phyloP scores from a whole-genome alignment of 1,140 invertebrate genomes.

The Spodoptera litura region DNA sequence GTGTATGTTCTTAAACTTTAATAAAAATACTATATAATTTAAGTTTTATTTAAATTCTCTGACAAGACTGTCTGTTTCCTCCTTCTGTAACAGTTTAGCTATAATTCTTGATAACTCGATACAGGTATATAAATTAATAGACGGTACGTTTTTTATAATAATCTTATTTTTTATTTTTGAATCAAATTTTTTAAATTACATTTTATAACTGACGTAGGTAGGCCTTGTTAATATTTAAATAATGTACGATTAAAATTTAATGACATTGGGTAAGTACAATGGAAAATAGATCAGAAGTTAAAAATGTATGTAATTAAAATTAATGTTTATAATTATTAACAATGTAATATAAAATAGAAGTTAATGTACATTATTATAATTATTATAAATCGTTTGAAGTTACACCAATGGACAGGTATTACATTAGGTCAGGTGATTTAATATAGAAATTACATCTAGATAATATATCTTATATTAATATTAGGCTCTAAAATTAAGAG shows the following conservation, averaged over 20 bases:
- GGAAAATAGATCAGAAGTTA: conserved; percentile 66
- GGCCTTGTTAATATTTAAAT: conserved; percentile 70
- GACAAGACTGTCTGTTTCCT: conserved; percentile 57
- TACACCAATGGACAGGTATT: conserved; percentile 54
- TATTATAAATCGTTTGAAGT: conserved; percentile 59
- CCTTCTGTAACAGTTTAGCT: conserved; percentile 33
- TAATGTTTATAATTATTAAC: conserved; percentile 67
- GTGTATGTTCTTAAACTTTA: conserved; percentile 74
- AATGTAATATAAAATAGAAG: conserved; percentile 71
- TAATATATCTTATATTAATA: conserved; percentile 60
- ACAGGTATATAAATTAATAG: conserved; percentile 49
- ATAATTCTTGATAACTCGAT: conserved; percentile 23
- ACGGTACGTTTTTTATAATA: conserved; percentile 63
- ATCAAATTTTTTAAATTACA: conserved; percentile 66
- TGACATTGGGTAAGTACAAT: conserved; percentile 74
- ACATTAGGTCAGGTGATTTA: conserved; percentile 57
- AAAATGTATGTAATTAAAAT: conserved; percentile 76
- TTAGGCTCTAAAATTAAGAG: conserved; percentile 74
- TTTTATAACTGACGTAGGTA: conserved; percentile 69
- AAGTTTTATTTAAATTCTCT: conserved; percentile 81
- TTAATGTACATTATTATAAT: conserved; percentile 68
- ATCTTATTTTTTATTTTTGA: conserved; percentile 71
- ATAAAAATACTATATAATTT: conserved; percentile 81
- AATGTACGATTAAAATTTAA: conserved; percentile 72
- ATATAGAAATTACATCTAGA: conserved; percentile 58